These are phyloP conservation scores for Dolichomitus sp. DNA, from an alignment of 2,888 invertebrate species.

Conservation along the genomic window DNA sequence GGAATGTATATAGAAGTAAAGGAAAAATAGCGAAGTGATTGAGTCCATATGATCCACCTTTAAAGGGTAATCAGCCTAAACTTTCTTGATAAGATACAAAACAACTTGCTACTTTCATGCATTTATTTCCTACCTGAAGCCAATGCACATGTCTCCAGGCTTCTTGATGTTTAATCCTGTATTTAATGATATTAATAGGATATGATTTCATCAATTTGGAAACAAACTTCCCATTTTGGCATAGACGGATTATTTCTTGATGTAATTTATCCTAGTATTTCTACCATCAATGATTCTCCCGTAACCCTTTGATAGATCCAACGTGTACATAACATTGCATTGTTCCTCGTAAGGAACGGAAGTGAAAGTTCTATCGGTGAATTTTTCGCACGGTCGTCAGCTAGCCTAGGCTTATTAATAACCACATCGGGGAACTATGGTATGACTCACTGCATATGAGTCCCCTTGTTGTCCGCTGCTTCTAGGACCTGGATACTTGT, in stretches of 20 bases:
- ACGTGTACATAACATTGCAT: constrained; percentile 44
- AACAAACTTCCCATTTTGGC: neutral
- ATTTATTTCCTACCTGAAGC: neutral
- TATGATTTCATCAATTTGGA: no score
- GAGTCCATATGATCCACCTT: constrained; percentile 19
- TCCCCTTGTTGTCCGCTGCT: constrained; percentile 51
- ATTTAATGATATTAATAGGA: neutral
- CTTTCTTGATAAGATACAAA: constrained; percentile 3
- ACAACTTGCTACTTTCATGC: neutral
- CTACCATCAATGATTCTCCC: constrained; percentile 27
- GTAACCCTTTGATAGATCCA: constrained; percentile 1
- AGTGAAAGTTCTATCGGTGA: constrained; percentile 67
- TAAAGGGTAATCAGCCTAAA: neutral
- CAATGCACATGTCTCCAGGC: neutral
- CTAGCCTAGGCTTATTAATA: constrained; percentile 66
- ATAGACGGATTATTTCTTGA: neutral
- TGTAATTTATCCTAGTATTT: neutral
- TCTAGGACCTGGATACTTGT: constrained; percentile 46
- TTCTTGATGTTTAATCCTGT: neutral
- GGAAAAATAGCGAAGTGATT: constrained; percentile 49
- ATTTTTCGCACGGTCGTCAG: constrained; percentile 68
- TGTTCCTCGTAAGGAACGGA: constrained; percentile 63
- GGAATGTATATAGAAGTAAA: constrained; percentile 35
- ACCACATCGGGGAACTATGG: constrained; percentile 54
- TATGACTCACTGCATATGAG: constrained; percentile 66